Base-by-base conservation (phyloP, 2,797 vertebrate genomes). In the Philypnodon macrostomus region DNA sequence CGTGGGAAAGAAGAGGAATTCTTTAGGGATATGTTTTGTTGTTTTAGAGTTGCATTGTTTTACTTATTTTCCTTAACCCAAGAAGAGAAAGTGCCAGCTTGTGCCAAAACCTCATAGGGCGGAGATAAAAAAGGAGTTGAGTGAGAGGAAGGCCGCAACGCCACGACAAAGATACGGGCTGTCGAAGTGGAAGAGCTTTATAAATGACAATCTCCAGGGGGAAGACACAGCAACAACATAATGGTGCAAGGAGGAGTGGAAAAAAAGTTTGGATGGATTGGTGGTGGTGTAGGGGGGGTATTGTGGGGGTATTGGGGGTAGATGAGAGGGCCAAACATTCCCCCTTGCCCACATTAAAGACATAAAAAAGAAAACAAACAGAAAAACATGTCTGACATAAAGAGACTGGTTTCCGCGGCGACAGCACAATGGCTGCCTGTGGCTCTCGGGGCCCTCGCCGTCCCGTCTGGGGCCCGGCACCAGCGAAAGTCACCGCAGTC, bases 331-430 rank as follows among this genome's bases (percentile, higher is more conserved):
- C 85, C 87, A 86, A 87, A 87, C 86, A 88, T 90, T 87, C 85
- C 75, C 80, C 74, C 73, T 76, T 70, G 69, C 85, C 90, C 90
- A 91, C 90, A 91, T 90, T 90, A 90, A 88, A 91, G 89, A 87
- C 77, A 88, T 88, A 85, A 91, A 90, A 91, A 91, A 88, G 88
- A 91, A 91, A 91, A 91, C 89, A 91, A 91, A 91, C 88, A 90
- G 88, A 90, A 87, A 91, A 91, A 91, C 90, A 91, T 91, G 90
- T 90, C 90, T 91, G 89, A 91, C 90, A 91, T 90, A 89, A 90
- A 90, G 90, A 90, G 86, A 77, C 87, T 91, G 90, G 90, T 91
- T 90, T 91, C 90, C 88, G 90, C 89, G 89, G 90, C 75, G 88
- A 91, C 89, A 89, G 85, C 81, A 91, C 90, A 91, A 91, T 91